Evolutionary conservation across 2,797 vertebrate species (phyloP), one percentile per base, ranked within the genome.

Genomic region (Xerus rutilus): DNA sequence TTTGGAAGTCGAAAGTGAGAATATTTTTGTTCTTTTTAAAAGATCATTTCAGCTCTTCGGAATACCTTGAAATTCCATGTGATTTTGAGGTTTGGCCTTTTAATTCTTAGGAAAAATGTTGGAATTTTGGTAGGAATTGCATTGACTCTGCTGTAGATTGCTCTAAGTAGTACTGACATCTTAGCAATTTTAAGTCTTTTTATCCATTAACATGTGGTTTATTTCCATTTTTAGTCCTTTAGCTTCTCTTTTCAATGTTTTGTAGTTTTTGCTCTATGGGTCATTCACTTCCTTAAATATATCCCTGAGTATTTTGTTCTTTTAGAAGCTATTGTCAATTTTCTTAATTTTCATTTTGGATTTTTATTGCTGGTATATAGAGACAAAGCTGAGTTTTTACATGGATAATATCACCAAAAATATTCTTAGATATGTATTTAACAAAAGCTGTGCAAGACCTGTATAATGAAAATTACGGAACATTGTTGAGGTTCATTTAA

Each of bases 401-500:
- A 7, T 78, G 76, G 35, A 70, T 69, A 49, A 35, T 83, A 23
- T 57, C 5, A 89, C 39, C 67, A 54, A 59, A 81, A 74, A 59
- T 96, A 74, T 70, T 85, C 47, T 69, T 77, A 77, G 39, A 43
- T 69, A 70, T 89, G 79, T 77, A 82, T 82, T 82, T 69, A 87
- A 92, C 17, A 79, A 86, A 93, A 89, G 4, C 70, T 69, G n/a
- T 72, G 1, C 1, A 91, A 54, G 62, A 81, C 25, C 32, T 30
- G 0, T 54, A 17, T 92, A 76, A 25, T 62, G 17, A 89, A 90
- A 92, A 93, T 49, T 86, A 64, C 1, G 64, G 64, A 78, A 73
- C 49, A 54, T 39, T 89, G 57, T 39, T 77, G 76, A 89, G 59
- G 64, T 70, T 86, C 89, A 94, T 91, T 83, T 84, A 76, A n/a